Base-by-base conservation (phyloP, 2,888 invertebrate species). In the Cataglyphis livida region DNA sequence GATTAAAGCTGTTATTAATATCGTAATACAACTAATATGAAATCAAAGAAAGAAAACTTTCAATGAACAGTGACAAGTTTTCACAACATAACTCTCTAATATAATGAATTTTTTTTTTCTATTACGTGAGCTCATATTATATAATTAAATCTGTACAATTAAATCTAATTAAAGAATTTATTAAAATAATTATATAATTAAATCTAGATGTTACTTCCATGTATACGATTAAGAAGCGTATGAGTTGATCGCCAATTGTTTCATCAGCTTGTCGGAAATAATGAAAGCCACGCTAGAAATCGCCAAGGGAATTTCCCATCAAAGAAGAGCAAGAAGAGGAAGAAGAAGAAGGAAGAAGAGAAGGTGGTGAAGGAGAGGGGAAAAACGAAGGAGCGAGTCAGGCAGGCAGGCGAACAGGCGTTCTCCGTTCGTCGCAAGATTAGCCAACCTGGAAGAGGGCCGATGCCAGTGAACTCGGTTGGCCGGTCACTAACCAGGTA, bases 401-500 rank as follows among this genome's bases (percentile, higher is more conserved):
- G 65, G 76, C 74, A 51, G 32, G 76, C 64, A 65, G 65, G 76
- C 74, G 57, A 38, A 66, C 85, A 84, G 85, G 85, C 90, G 89
- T 90, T 89, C 90, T 89, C 90, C 90, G 90, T 91, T 90, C 86
- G 92, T 91, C 88, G 91, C 90, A 90, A 93, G 94, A 94, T 94
- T 94, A 94, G 94, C 94, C 92, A 93, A 93, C 92, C 93, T 93
- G 92, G 93, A 92, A 93, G 93, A 93, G 92, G 92, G 92, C 91
- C 91, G 94, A 94, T 94, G 94, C 94, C 94, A 94, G 94, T 94
- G 94, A 94, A 94, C 94, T 94, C 94, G 93, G 94, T 94, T 94
- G 94, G 94, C 94, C 94, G 94, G 94, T 94, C 94, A 94, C 94
- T 94, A 94, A 94, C 94, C 94, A 94, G 94, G 94, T 94, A 94